Base-by-base conservation (phyloP, 2,797 vertebrate genomes). In the Mus minutoides region DNA sequence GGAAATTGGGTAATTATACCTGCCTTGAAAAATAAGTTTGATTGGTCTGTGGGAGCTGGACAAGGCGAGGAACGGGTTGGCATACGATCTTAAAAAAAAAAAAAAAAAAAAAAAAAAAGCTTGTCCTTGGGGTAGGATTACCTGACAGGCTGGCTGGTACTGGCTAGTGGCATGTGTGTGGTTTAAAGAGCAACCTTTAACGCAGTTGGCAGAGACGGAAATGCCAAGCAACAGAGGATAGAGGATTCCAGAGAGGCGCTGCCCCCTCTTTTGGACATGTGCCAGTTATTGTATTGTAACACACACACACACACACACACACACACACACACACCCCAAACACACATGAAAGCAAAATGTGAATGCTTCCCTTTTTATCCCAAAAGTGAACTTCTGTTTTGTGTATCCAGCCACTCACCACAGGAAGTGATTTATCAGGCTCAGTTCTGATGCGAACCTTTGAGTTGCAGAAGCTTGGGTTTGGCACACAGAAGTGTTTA, bases 41-140 rank as follows among this genome's bases (percentile, higher is more conserved):
- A 82, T 52, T 73, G 77, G 54, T 88, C 56, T 69, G 85, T 58
- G 64, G 93, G 88, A 92, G 88, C 69, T 6, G 88, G 95, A 96
- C 0, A 6, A 71, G 78, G 85, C 94, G 90, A 94, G 91, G 71
- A 95, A 90, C 46, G 67, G 82, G 60, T 89, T 95, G 95, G 80
- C 73, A 54, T 54, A 62, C 31, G 96, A 82, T 94, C 96, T 97
- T 90, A 87, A 22, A 92, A 10, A 49, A 49, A 46, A 84, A 97
- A 92, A 96, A 92, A 96, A 97, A 92, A 96, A n/a, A n/a, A n/a
- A n/a, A 84, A 97, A 92, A 96, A 97, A 92, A 96, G 43, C 85
- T 93, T 94, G 96, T 96, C 96, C 97, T 97, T 97, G 95, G 96
- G 93, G 91, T 96, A 96, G 96, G 94, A 87, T 97, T 96, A 96